These are phyloP conservation scores for Nomada ferruginata DNA, from an alignment of 2,888 invertebrate genomes.

Conservation along the genomic window DNA sequence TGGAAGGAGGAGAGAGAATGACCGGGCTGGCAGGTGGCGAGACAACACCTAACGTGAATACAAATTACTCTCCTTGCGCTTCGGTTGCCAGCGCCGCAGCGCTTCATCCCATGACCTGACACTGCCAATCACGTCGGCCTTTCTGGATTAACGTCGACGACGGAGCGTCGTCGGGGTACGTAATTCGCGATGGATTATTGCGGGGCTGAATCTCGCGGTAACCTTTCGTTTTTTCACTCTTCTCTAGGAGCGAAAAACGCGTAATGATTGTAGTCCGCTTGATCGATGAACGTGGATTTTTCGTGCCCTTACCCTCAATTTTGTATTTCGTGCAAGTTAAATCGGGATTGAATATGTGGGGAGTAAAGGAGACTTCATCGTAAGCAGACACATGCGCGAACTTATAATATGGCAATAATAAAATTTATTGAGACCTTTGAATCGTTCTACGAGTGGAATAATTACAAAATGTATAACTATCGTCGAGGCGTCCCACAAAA, in stretches of 20 bases:
- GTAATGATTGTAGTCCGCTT: not conserved
- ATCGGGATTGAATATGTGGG: too few species aligned
- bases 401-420: too few species aligned
- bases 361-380: too few species aligned
- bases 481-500: too few species aligned
- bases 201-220: conserved; percentile 51
- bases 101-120: conserved; percentile 69
- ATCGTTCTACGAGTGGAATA: too few species aligned
- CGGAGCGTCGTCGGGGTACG: conserved; percentile 58
- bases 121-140: conserved; percentile 75
- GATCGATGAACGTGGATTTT: not conserved
- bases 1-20: conserved; percentile 40
- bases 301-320: too few species aligned
- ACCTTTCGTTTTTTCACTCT: too few species aligned
- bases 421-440: too few species aligned
- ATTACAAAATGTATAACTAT: too few species aligned
- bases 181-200: conserved; percentile 73
- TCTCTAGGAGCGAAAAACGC: conserved; percentile 33
- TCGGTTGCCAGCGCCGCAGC: conserved; percentile 69
- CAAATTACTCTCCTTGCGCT: conserved; percentile 76
- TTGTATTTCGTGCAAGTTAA: too few species aligned
- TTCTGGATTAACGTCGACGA: conserved; percentile 71
- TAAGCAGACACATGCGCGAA: too few species aligned
- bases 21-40: conserved; percentile 76
- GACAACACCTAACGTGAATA: conserved; percentile 80